Percentiles rank a stretch among this genome's conserved stretches.
phyloP scores from a whole-genome alignment of 1,140 invertebrate species.

The Uloborus diversus region DNA sequence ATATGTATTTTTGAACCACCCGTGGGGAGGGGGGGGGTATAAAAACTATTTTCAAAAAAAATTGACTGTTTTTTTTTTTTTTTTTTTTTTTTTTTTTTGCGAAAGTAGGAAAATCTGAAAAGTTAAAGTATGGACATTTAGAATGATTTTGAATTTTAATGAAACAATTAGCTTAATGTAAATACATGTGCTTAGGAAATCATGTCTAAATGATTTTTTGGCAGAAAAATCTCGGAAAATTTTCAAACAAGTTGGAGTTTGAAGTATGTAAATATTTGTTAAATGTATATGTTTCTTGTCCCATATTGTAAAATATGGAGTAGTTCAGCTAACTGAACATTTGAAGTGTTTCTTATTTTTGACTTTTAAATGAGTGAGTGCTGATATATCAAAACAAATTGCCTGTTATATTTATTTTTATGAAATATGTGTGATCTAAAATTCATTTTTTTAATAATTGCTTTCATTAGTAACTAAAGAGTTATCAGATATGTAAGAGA shows the following conservation, averaged over 20 bases:
- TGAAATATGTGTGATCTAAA: background rate
- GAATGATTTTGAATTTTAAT: background rate
- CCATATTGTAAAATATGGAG: constrained; percentile 23
- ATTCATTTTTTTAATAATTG: background rate
- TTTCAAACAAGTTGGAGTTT: constrained; percentile 29
- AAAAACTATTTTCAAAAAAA: background rate
- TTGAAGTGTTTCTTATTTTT: background rate
- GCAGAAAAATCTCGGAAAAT: background rate
- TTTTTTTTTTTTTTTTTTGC: background rate
- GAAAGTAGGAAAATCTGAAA: background rate
- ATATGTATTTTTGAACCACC: too few species aligned
- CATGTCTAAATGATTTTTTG: background rate
- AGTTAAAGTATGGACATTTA: background rate
- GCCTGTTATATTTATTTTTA: background rate
- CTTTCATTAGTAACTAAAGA: background rate
- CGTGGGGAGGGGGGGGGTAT: too few species aligned
- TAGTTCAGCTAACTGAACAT: constrained; percentile 35
- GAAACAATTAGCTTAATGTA: background rate
- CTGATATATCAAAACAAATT: background rate
- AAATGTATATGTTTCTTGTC: constrained; percentile 23
- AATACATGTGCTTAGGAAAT: background rate
- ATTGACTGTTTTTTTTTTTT: background rate
- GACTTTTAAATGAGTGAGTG: background rate
- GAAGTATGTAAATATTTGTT: constrained; percentile 42
- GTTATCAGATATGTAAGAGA: background rate